Evolutionary conservation across 2,797 vertebrate genomes (phyloP), one percentile per base, ranked within the genome.

Genomic region (Acanthiza pusilla): DNA sequence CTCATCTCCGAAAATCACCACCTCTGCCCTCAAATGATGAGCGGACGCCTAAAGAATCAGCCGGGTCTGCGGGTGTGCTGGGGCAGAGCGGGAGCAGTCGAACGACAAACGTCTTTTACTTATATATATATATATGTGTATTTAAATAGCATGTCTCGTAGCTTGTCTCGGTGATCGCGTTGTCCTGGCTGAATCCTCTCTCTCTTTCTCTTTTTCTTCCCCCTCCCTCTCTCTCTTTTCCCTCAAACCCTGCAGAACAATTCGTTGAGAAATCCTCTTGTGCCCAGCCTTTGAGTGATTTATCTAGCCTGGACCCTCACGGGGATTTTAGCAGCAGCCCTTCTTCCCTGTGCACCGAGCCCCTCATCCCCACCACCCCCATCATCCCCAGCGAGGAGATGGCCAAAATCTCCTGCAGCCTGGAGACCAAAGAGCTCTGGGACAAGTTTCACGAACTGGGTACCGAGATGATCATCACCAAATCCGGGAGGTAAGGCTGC

Each of bases 381-480:
- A 97, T 98, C 82, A 96, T 99, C 32, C 99, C 99, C 55, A 99
- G 99, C 78, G 99, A 99, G 97, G 99, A 99, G 96, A 99, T 99
- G 99, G 99, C 99, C 57, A 99, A 99, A 97, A 99, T 99, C 95
- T 98, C 98, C 67, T 99, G 99, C 98, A 99, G 98, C 94, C 96
- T 99, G 93, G 99, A 99, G 96, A 99, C 99, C 92, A 99, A 99
- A 94, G 99, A 99, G 75, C 98, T 99, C 78, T 99, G 99, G 99
- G 99, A 99, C 97, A 99, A 99, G 87, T 99, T 99, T 67, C 99
- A 99, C 54, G 99, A 99, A 1, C 98, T 99, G 83, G 99, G 99
- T 38, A 99, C 99, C 3, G 99, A 99, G 97, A 99, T 99, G 99
- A 99, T 99, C 97, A 99, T 99, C 97, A 99, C 99, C 88, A 99